phyloP scores from a whole-genome alignment of 2,797 vertebrate species.

The Myripristis murdjan region DNA sequence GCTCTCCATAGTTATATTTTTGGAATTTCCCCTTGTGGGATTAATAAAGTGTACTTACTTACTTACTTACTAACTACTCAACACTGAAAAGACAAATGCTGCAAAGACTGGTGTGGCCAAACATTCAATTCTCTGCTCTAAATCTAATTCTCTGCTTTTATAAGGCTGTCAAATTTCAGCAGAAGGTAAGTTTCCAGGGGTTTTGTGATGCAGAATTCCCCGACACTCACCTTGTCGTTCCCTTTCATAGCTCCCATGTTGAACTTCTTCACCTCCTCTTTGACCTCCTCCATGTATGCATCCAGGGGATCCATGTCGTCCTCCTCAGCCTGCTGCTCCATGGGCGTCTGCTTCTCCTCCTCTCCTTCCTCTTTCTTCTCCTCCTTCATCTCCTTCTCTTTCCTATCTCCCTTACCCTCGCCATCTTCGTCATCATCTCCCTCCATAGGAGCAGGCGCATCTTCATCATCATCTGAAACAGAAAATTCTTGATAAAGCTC shows the following conservation, averaged over 20 bases:
- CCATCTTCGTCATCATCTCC: constrained; percentile 79
- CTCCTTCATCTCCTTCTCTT: constrained; percentile 67
- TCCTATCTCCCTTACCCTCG: constrained; percentile 75
- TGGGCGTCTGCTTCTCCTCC: constrained; percentile 84
- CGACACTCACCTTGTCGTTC: constrained; percentile 92
- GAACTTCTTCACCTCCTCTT: constrained; percentile 99
- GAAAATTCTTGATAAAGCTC: neutral
- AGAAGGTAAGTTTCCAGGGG: neutral
- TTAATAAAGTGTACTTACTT: no score
- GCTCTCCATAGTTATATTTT: no score
- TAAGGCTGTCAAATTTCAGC: neutral
- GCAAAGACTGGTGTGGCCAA: no score
- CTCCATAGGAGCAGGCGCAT: constrained; percentile 84
- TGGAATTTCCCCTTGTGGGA: no score
- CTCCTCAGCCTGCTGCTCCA: constrained; percentile 88
- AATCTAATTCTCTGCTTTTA: no score
- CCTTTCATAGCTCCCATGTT: constrained; percentile 96
- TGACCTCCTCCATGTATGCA: constrained; percentile 99
- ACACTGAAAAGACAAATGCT: no score
- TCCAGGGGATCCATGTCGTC: constrained; percentile 97
- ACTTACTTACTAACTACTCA: no score
- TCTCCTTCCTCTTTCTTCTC: constrained; percentile 79
- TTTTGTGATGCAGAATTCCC: neutral
- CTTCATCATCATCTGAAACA: constrained; percentile 92
- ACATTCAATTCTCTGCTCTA: no score